These are phyloP conservation scores for Chironomus striatipennis DNA, from an alignment of 1,140 invertebrate species.

Conservation along the genomic window DNA sequence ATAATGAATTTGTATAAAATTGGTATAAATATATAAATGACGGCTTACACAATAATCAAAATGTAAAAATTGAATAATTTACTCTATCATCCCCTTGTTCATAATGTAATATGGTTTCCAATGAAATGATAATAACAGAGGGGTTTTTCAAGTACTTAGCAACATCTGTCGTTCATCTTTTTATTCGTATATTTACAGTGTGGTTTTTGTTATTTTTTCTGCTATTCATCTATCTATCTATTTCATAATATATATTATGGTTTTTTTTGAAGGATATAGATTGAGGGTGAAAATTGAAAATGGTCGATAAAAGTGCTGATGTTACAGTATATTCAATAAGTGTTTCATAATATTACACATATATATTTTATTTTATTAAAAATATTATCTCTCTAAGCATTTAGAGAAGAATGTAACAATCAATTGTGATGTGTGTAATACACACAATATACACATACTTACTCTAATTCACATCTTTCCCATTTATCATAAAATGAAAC, in stretches of 20 bases:
- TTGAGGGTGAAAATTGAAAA: conserved; percentile 23
- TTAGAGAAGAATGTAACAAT: not conserved
- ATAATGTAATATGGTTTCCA: conserved; percentile 17
- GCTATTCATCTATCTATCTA: not conserved
- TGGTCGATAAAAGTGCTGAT: conserved; percentile 16
- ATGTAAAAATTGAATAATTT: conserved; percentile 21
- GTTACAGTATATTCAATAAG: conserved; percentile 14
- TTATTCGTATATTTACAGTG: conserved; percentile 15
- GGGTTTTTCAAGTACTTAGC: conserved; percentile 22
- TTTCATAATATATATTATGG: not conserved
- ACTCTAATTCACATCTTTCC: not conserved
- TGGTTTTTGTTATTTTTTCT: conserved; percentile 21
- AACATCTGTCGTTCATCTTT: conserved; percentile 14
- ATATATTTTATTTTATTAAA: too few species aligned
- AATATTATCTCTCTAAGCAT: too few species aligned
- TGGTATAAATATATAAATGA: not conserved
- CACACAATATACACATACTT: conserved; percentile 1
- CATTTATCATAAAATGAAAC: conserved; percentile 14
- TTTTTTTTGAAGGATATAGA: not conserved
- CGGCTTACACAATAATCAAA: conserved; percentile 15
- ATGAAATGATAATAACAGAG: conserved; percentile 23
- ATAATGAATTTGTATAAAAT: conserved; percentile 15
- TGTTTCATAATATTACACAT: not conserved
- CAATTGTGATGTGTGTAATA: not conserved
- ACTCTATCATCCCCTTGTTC: conserved; percentile 21